Conservation (phyloP, 2,888 invertebrate genomes). For the Oscheius myriophilus region DNA sequence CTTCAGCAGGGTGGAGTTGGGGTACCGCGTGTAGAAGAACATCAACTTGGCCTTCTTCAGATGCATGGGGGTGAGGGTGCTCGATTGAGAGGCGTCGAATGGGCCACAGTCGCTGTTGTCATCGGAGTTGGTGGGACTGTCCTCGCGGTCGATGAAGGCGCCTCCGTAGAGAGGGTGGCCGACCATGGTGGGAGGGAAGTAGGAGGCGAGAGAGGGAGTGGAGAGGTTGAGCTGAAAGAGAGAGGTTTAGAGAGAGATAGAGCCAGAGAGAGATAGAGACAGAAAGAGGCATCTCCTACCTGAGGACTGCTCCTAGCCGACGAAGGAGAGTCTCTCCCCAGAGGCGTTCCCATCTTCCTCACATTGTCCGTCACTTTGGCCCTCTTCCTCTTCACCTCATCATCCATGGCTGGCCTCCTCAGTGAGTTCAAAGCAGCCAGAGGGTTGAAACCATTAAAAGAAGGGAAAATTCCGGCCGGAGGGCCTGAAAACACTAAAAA, state of each 20-base stretch:
- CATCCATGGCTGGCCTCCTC: constrained; percentile 34
- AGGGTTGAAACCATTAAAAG: constrained; percentile 46
- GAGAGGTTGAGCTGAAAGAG: constrained; percentile 34
- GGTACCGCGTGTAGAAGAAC: constrained; percentile 99
- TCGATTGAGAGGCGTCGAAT: constrained; percentile 54
- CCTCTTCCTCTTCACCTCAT: constrained; percentile 39
- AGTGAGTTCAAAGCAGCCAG: constrained; percentile 42
- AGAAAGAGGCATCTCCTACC: not conserved
- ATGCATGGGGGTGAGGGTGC: constrained; percentile 97
- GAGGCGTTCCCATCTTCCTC: constrained; percentile 30
- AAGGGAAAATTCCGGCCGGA: constrained; percentile 50
- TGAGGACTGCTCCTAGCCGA: constrained; percentile 27
- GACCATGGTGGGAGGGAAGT: constrained; percentile 66
- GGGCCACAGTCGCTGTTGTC: constrained; percentile 59
- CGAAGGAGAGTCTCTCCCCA: constrained; percentile 31
- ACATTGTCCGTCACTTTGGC: constrained; percentile 35
- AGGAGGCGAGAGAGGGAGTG: constrained; percentile 25
- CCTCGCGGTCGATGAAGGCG: constrained; percentile 51
- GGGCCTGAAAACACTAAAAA: constrained; percentile 3
- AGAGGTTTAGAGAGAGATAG: too few species aligned
- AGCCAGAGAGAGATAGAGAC: too few species aligned
- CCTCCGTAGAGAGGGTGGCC: constrained; percentile 61
- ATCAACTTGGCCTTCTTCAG: constrained; percentile 99
- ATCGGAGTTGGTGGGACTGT: constrained; percentile 62
- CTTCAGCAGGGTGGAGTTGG: constrained; percentile 97